A percentile compares a stretch with the other conserved stretches of the same genome.
phyloP scores from a whole-genome alignment of 1,140 invertebrate species.

The Hylyphantes graminicola region DNA sequence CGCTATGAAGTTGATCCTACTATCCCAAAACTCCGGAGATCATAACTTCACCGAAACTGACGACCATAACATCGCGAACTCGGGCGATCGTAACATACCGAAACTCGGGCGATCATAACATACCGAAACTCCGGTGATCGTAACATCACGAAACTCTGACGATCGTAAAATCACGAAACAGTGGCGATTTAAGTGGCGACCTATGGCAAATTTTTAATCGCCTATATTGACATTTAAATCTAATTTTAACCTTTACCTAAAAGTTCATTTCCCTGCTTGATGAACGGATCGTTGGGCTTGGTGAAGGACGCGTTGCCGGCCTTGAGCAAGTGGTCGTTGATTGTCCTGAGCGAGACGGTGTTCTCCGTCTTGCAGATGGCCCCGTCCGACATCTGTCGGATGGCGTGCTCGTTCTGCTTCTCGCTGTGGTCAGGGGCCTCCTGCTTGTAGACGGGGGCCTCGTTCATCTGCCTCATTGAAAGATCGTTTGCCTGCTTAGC shows the following conservation, averaged over 20 bases:
- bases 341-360: slow-evolving; percentile 29
- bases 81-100: too few species aligned
- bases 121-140: too few species aligned
- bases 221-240: too few species aligned
- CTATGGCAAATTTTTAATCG: too few species aligned
- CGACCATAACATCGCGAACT: too few species aligned
- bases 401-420: slow-evolving; percentile 40
- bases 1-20: too few species aligned
- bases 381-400: slow-evolving; percentile 29
- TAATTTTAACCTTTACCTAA: slow-evolving; percentile 53
- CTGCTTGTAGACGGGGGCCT: slow-evolving; percentile 31
- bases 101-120: too few species aligned
- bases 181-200: too few species aligned
- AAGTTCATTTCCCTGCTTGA: slow-evolving; percentile 49
- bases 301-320: slow-evolving; percentile 43
- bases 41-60: too few species aligned
- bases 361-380: slow-evolving; percentile 48
- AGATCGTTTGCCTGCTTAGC: slow-evolving; percentile 53
- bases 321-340: slow-evolving; percentile 55
- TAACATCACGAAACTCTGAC: too few species aligned
- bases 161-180: too few species aligned
- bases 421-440: slow-evolving; percentile 12
- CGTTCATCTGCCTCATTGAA: slow-evolving; percentile 38
- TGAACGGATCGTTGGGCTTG: slow-evolving; percentile 42
- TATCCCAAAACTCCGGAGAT: too few species aligned